A percentile compares a stretch with the other conserved stretches of the same genome.
Evolutionary conservation across 2,113 vertebrate species (phyloP).

Genomic region (Brienomyrus longianalis): DNA sequence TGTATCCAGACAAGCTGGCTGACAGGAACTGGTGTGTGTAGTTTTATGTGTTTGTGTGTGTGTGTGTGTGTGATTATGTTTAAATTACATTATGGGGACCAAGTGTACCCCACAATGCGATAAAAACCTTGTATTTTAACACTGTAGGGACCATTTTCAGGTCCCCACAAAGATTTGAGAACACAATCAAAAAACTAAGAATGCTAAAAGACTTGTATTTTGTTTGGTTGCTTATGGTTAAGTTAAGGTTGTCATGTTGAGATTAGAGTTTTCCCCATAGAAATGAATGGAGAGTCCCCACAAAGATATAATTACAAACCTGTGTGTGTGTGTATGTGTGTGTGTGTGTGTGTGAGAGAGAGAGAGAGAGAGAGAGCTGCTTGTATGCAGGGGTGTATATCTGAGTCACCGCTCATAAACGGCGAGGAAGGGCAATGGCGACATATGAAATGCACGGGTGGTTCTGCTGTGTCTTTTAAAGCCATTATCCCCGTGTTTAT

Average conservation of each 20-base stretch:
- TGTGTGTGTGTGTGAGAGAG: neutral
- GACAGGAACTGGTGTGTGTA: neutral
- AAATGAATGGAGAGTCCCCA: too few relatives aligned
- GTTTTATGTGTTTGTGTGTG: neutral
- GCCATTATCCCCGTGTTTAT: neutral
- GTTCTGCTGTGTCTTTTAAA: neutral
- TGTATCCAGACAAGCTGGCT: neutral
- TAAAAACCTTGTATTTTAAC: neutral
- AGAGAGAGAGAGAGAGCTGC: neutral
- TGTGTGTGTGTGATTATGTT: neutral
- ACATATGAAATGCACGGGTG: neutral
- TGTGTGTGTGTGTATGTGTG: neutral
- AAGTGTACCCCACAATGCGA: too few relatives aligned
- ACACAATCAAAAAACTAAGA: too few relatives aligned
- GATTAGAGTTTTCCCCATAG: too few relatives aligned
- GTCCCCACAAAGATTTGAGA: too few relatives aligned
- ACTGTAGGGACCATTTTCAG: too few relatives aligned
- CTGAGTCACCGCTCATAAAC: neutral
- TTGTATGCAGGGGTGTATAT: neutral
- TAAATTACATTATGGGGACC: too few relatives aligned
- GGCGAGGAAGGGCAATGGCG: neutral
- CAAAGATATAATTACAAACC: too few relatives aligned
- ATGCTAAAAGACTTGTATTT: too few relatives aligned
- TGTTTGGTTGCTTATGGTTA: too few relatives aligned
- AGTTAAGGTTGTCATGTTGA: too few relatives aligned